phyloP scores from a whole-genome alignment of 2,888 invertebrate species.

The Campoletis raptor region DNA sequence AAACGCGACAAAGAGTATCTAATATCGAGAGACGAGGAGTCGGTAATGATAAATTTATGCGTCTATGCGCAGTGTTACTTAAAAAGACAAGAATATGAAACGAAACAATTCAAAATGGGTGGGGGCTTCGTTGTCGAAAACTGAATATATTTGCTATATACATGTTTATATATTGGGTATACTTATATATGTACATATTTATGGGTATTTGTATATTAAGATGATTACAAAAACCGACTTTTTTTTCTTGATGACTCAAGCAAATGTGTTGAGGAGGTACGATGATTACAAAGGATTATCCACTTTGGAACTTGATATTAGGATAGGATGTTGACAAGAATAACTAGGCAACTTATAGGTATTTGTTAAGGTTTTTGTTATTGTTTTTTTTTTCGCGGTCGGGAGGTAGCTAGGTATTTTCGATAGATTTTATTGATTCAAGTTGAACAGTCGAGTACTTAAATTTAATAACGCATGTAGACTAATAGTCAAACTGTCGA shows the following conservation, averaged over 20 bases:
- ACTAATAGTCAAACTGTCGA: too few relatives aligned
- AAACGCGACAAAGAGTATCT: conserved; percentile 52
- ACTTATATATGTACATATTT: neutral
- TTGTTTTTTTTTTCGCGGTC: too few relatives aligned
- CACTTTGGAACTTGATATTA: neutral
- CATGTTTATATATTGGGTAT: conserved; percentile 22
- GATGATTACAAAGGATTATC: neutral
- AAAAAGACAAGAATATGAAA: conserved; percentile 11
- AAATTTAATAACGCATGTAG: too few relatives aligned
- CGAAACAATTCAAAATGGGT: neutral
- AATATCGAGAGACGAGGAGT: conserved; percentile 27
- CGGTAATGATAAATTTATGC: conserved; percentile 26
- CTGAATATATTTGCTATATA: conserved; percentile 8
- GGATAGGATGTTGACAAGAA: neutral
- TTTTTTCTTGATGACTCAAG: neutral
- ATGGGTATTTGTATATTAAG: conserved; percentile 14
- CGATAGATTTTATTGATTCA: too few relatives aligned
- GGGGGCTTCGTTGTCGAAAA: neutral
- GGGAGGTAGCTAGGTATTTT: too few relatives aligned
- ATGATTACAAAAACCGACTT: neutral
- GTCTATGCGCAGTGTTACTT: conserved; percentile 53
- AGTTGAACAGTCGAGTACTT: too few relatives aligned
- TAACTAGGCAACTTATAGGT: neutral
- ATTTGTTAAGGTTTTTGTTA: too few relatives aligned
- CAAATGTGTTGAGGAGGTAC: neutral